Percentiles rank a stretch among this genome's conserved stretches.
Evolutionary conservation across 2,888 invertebrate genomes (phyloP).

Genomic region (Tipula vernalis): DNA sequence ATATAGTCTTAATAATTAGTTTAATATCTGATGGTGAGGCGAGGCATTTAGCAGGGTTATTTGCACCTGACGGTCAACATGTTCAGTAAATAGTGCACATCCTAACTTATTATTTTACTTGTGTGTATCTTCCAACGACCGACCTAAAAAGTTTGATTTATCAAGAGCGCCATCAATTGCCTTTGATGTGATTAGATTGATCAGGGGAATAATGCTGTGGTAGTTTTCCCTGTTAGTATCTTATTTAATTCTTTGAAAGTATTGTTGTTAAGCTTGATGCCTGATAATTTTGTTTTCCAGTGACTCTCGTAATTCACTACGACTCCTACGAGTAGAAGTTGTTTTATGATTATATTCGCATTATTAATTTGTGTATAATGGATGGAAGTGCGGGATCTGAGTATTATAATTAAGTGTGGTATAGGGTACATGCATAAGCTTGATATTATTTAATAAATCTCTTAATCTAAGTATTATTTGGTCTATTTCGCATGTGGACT

Average conservation of each 20-base stretch:
- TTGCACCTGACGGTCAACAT: too few relatives aligned
- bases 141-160: too few relatives aligned
- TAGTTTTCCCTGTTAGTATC: background rate
- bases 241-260: background rate
- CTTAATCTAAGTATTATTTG: background rate
- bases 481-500: background rate
- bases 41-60: too few relatives aligned
- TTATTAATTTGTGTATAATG: background rate
- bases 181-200: background rate
- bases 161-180: too few relatives aligned
- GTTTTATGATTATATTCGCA: background rate
- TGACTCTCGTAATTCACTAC: background rate
- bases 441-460: background rate
- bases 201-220: background rate
- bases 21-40: too few relatives aligned
- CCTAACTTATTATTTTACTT: too few relatives aligned
- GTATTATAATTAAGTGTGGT: background rate
- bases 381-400: background rate
- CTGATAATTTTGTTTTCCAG: background rate
- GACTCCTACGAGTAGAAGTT: background rate
- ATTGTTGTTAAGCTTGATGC: background rate
- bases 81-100: too few relatives aligned
- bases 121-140: too few relatives aligned
- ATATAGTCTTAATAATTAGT: too few relatives aligned
- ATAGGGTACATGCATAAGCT: too few relatives aligned